A percentile compares a stretch with the other conserved stretches of the same genome.
phyloP scores from a whole-genome alignment of 2,797 vertebrate species.

The Microctenopoma stevenorrisi region DNA sequence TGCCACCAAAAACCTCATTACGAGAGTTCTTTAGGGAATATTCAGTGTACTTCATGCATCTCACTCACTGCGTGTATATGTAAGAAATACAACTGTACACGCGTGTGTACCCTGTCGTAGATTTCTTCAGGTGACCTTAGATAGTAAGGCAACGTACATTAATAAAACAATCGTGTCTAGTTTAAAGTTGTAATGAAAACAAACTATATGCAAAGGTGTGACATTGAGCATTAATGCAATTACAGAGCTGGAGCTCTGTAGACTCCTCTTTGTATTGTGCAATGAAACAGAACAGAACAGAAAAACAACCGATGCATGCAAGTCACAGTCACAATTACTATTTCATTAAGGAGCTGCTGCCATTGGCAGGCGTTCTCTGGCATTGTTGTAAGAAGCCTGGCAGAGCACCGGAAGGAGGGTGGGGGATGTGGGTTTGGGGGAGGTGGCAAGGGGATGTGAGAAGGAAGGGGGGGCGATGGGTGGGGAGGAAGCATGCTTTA shows the following conservation, averaged over 20 bases:
- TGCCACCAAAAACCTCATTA: constrained; percentile 42
- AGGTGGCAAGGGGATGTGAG: constrained; percentile 27
- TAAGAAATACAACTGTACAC: constrained; percentile 18
- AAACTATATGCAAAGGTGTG: constrained; percentile 62
- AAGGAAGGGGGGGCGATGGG: constrained; percentile 49
- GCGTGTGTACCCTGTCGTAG: background rate
- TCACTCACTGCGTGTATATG: constrained; percentile 18
- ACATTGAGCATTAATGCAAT: constrained; percentile 71
- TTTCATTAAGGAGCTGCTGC: constrained; percentile 81
- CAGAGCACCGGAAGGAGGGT: constrained; percentile 59
- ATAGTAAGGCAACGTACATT: constrained; percentile 31
- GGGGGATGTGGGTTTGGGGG: constrained; percentile 33
- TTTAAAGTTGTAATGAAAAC: constrained; percentile 69
- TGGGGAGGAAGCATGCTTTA: constrained; percentile 72
- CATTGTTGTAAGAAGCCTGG: constrained; percentile 70
- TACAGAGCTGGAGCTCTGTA: constrained; percentile 57
- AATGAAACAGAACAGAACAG: constrained; percentile 68
- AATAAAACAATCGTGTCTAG: constrained; percentile 48
- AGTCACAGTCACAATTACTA: constrained; percentile 82
- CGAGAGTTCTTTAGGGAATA: constrained; percentile 58
- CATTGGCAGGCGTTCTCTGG: constrained; percentile 71
- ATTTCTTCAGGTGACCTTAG: constrained; percentile 33
- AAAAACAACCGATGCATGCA: constrained; percentile 72
- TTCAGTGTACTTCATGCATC: constrained; percentile 37
- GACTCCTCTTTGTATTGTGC: constrained; percentile 57